Evolutionary conservation across 1,140 invertebrate genomes (phyloP).

Genomic region (Mamestra configurata): DNA sequence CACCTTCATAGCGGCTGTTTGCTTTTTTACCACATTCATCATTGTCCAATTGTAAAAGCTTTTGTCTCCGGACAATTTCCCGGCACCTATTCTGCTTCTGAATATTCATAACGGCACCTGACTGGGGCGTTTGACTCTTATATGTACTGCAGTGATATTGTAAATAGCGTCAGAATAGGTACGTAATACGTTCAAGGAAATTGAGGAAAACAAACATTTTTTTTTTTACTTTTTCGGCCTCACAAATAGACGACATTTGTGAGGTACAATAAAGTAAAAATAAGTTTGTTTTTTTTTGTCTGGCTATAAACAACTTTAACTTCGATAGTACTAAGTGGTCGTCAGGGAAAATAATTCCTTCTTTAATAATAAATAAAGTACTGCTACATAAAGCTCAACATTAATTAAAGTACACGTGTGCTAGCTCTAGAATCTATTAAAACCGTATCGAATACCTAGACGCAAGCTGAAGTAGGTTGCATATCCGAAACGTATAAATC

Average conservation of each 20-base stretch:
- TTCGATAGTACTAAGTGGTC: background rate
- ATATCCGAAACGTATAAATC: constrained; percentile 83
- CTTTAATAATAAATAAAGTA: background rate
- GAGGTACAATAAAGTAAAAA: background rate
- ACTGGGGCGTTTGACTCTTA: constrained; percentile 45
- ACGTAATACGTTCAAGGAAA: background rate
- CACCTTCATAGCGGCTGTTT: constrained; percentile 68
- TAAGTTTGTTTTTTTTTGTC: background rate
- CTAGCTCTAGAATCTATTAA: constrained; percentile 9
- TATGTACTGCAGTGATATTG: constrained; percentile 27
- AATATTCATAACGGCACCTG: constrained; percentile 55
- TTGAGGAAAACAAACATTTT: background rate
- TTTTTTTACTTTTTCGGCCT: no score
- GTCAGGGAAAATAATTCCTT: background rate
- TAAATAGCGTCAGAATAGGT: constrained; percentile 26
- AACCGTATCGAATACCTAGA: constrained; percentile 37
- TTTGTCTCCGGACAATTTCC: constrained; percentile 65
- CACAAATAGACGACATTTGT: no score
- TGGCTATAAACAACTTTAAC: background rate
- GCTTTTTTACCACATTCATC: constrained; percentile 81
- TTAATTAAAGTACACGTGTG: constrained; percentile 3
- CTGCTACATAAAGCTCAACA: background rate
- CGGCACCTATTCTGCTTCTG: constrained; percentile 51
- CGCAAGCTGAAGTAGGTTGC: constrained; percentile 55
- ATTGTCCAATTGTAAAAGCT: constrained; percentile 77